Conservation (phyloP, 1,140 invertebrate genomes). For the Drosophila repleta region DNA sequence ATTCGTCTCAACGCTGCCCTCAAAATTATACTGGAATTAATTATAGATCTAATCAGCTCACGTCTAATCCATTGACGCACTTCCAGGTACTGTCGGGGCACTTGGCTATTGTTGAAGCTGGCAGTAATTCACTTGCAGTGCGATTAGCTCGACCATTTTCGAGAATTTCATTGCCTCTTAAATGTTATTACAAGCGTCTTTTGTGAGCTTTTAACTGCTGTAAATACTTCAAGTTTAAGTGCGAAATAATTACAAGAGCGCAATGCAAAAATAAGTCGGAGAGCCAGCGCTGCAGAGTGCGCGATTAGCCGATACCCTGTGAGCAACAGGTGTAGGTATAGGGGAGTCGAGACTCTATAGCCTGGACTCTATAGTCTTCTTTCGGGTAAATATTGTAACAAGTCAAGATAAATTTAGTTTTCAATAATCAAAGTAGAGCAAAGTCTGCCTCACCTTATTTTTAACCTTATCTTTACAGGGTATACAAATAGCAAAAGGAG, state of each 20-base stretch:
- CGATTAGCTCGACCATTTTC: conserved; percentile 1
- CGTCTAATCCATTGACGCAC: neutral
- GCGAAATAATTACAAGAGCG: conserved; percentile 67
- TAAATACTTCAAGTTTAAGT: conserved; percentile 63
- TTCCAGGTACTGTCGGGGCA: neutral
- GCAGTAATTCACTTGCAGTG: conserved; percentile 3
- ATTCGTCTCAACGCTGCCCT: too few relatives aligned
- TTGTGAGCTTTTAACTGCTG: conserved; percentile 41
- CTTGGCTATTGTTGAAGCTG: neutral
- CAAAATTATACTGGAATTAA: neutral
- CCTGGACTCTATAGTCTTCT: too few relatives aligned
- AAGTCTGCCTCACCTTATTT: neutral
- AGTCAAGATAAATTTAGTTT: neutral
- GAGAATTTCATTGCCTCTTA: conserved; percentile 23
- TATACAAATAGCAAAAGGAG: conserved; percentile 15
- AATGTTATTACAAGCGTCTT: conserved; percentile 20
- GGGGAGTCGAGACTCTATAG: neutral
- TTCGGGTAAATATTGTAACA: too few relatives aligned
- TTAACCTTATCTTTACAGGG: neutral
- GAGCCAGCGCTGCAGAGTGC: neutral
- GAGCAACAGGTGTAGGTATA: too few relatives aligned
- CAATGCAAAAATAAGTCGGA: conserved; percentile 1
- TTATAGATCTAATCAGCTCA: neutral
- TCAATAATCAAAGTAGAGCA: neutral
- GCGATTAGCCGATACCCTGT: neutral